A percentile compares a stretch with the other conserved stretches of the same genome.
phyloP scores from a whole-genome alignment of 2,113 vertebrate species.

The Pseudolaguvia tuberculata region DNA sequence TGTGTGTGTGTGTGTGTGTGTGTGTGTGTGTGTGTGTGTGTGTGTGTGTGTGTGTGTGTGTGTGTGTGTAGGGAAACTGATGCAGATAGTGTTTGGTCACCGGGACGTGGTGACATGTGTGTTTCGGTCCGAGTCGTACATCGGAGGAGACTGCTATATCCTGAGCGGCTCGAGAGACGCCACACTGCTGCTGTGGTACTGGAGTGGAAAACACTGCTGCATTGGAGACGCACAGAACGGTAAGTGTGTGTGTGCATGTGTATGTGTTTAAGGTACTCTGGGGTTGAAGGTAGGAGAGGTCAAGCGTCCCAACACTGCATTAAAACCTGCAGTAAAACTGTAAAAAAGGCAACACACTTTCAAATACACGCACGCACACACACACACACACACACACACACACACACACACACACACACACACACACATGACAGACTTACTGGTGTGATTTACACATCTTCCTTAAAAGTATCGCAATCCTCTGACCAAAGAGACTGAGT shows the following conservation, averaged over 20 bases:
- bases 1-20: no score
- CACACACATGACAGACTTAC: background rate
- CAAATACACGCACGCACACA: background rate
- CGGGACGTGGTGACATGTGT: constrained; percentile 95
- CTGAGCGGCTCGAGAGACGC: constrained; percentile 94
- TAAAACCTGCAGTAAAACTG: constrained; percentile 29
- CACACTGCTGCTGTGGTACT: constrained; percentile 95
- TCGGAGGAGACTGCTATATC: constrained; percentile 94
- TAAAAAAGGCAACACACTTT: background rate
- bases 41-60: constrained; percentile 23
- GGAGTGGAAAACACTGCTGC: constrained; percentile 89
- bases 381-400: background rate
- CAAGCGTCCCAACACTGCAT: constrained; percentile 10
- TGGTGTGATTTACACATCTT: background rate
- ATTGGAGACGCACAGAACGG: constrained; percentile 86
- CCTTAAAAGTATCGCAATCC: background rate
- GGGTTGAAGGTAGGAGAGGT: background rate
- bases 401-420: background rate
- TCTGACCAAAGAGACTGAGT: background rate
- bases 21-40: background rate
- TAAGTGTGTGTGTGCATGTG: constrained; percentile 56
- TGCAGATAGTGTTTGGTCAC: constrained; percentile 94
- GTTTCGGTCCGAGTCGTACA: constrained; percentile 90
- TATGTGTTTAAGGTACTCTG: background rate
- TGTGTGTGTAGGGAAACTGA: constrained; percentile 80